Conservation (phyloP, 2,797 vertebrate species). For the Triplophysa bombifrons region DNA sequence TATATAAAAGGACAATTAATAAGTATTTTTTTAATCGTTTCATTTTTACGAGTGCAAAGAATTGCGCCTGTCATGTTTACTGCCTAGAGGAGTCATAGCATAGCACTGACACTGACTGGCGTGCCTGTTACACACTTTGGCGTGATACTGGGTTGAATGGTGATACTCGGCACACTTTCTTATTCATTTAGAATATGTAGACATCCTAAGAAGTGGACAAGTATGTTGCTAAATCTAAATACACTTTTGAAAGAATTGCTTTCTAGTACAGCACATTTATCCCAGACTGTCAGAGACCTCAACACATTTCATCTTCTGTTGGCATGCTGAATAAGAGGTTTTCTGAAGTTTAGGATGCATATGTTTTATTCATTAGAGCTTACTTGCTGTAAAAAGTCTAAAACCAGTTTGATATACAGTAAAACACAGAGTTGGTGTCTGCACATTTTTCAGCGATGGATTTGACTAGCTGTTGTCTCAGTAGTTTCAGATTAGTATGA, state of each 20-base stretch:
- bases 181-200: not conserved
- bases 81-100: no score
- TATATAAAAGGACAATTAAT: no score
- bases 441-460: not conserved
- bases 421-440: not conserved
- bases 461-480: conserved; percentile 8
- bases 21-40: no score
- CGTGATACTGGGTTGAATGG: no score
- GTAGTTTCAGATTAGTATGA: conserved; percentile 1
- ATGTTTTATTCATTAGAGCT: conserved; percentile 1
- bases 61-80: no score
- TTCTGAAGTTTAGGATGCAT: not conserved
- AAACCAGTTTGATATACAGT: not conserved
- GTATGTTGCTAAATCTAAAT: conserved; percentile 16
- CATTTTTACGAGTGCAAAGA: no score
- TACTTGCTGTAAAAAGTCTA: conserved; percentile 6
- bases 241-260: conserved; percentile 16
- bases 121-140: no score
- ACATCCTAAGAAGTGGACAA: conserved; percentile 19
- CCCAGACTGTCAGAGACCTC: conserved; percentile 13
- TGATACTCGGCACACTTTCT: conserved; percentile 28
- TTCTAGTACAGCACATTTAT: conserved; percentile 18
- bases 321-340: not conserved
- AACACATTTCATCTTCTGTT: conserved; percentile 18
- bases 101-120: no score